Evolutionary conservation across 2,113 vertebrate species (phyloP), one percentile per base, ranked within the genome.

Genomic region (Alligator sinensis): DNA sequence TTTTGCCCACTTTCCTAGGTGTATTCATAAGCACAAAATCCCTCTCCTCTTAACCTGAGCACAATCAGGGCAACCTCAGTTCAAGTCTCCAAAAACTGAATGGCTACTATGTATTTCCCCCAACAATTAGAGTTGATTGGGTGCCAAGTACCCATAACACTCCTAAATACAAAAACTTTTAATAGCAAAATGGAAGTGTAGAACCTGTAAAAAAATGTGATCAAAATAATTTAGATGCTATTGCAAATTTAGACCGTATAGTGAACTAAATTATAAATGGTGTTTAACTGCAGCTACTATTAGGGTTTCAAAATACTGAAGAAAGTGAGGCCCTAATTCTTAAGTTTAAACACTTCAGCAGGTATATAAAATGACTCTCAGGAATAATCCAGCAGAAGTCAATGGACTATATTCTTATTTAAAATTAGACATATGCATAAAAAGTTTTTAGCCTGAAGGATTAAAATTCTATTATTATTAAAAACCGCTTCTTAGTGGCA

Each of bases 41-140:
- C 47, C 19, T 13, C 66, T 24, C 13, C 30, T 70, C 72, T 85
- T n/a, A 94, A 81, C 6, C 11, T 0, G 1, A 70, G n/a, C 14
- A 58, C 89, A 68, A 21, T 30, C 47, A 47, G 47, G 47, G 47
- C 47, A 47, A 47, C 47, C 66, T 72, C 21, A 86, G 63, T 78
- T 87, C 18, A n/a, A 24, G 5, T 25, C 28, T 77, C 21, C 54
- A 25, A 21, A 18, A 76, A 3, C 7, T 1, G 1, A 77, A 68
- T n/a, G 10, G 30, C 10, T 64, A 28, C 18, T 0, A 0, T 1
- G 1, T 4, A 60, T 24, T 22, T 25, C 15, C 19, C 38, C 34
- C 34, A 34, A 68, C 5, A 30, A 24, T 24, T 24, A 62, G 24
- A 54, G 47, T 15, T 24, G 4, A 4, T 24, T 5, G 57, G 34